These are phyloP conservation scores for Brachionus sp. DNA, from an alignment of 1,140 invertebrate species.

Conservation along the genomic window DNA sequence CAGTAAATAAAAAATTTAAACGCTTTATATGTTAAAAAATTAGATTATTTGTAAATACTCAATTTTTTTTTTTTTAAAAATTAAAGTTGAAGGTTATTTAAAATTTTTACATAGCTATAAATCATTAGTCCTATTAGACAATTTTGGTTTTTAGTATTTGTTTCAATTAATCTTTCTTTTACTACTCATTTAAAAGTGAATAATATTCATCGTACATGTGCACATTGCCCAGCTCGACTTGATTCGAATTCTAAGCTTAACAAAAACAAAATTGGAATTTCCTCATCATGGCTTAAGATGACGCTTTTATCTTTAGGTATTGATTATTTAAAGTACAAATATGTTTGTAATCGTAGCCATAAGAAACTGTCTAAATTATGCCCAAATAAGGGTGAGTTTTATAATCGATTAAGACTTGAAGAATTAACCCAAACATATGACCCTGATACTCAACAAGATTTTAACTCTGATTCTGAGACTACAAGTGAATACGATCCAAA, in stretches of 20 bases:
- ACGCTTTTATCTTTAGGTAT: conserved; percentile 6
- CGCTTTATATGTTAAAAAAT: too few relatives aligned
- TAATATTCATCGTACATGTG: background rate
- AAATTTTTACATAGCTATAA: background rate
- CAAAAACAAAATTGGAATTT: background rate
- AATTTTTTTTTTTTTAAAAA: too few relatives aligned
- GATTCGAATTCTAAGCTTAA: conserved; percentile 4
- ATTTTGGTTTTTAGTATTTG: background rate
- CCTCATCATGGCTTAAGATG: conserved; percentile 12
- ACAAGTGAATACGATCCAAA: too few relatives aligned
- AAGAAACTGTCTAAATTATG: too few relatives aligned
- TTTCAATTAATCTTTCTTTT: background rate
- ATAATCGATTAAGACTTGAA: too few relatives aligned
- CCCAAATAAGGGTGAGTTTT: too few relatives aligned
- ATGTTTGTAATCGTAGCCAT: background rate
- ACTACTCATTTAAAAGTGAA: background rate
- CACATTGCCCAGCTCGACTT: background rate
- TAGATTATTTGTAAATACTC: too few relatives aligned
- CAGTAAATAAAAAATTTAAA: too few relatives aligned
- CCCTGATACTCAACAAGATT: too few relatives aligned
- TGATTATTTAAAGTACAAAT: background rate
- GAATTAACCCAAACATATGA: too few relatives aligned
- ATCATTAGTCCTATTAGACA: background rate
- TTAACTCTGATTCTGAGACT: too few relatives aligned
- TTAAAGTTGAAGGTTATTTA: too few relatives aligned